phyloP scores from a whole-genome alignment of 2,113 vertebrate species.

The Fregetta grallaria region DNA sequence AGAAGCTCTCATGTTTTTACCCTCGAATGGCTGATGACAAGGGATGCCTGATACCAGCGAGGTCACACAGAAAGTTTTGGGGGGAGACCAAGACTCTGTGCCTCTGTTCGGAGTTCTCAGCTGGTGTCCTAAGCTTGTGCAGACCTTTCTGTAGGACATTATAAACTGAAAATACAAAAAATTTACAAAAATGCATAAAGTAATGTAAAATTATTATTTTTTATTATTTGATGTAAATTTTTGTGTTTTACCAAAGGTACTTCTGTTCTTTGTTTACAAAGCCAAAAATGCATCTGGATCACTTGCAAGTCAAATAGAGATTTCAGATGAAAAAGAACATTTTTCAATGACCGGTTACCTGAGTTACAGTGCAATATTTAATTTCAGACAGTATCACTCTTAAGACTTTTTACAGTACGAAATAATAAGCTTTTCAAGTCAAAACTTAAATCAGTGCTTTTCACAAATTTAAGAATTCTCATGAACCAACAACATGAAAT shows the following conservation, averaged over 20 bases:
- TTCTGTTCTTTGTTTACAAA: slow-evolving; percentile 33
- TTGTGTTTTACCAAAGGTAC: slow-evolving; percentile 14
- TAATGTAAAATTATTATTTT: background rate
- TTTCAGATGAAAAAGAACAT: slow-evolving; percentile 45
- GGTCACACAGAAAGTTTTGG: background rate
- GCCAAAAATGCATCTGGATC: slow-evolving; percentile 12
- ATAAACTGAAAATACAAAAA: background rate
- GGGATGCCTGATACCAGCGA: background rate
- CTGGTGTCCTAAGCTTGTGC: background rate
- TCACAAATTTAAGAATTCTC: background rate
- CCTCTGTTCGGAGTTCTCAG: background rate
- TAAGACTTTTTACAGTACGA: slow-evolving; percentile 68
- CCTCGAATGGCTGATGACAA: background rate
- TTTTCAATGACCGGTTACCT: slow-evolving; percentile 65
- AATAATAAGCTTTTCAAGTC: slow-evolving; percentile 50
- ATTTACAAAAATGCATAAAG: background rate
- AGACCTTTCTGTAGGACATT: background rate
- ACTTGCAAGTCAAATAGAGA: slow-evolving; percentile 49
- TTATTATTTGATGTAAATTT: background rate
- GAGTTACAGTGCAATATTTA: slow-evolving; percentile 73
- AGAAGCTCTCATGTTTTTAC: background rate
- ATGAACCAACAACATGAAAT: background rate
- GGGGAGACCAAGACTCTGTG: background rate
- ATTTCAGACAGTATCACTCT: slow-evolving; percentile 72
- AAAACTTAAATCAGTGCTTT: slow-evolving; percentile 49